A percentile compares a stretch with the other conserved stretches of the same genome.
These are phyloP conservation scores for Colistium nudipinnis DNA, from an alignment of 2,113 vertebrate genomes.

Conservation along the genomic window DNA sequence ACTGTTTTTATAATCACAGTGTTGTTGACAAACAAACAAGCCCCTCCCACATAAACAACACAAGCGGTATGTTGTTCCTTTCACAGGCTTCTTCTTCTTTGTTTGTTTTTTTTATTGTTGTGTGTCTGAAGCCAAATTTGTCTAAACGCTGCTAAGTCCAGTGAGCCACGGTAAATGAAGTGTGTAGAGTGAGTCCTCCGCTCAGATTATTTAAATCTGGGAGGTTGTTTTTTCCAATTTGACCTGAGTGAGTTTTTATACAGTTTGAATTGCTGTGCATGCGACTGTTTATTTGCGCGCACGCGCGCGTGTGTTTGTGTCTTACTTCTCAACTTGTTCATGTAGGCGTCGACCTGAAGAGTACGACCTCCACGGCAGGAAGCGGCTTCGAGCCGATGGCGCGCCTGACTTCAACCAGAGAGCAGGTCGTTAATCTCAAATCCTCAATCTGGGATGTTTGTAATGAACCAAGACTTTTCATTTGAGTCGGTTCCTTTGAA, in stretches of 20 bases:
- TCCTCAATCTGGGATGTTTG: neutral
- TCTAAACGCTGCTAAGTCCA: neutral
- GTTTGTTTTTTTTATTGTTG: conserved; percentile 28
- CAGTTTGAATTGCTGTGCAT: neutral
- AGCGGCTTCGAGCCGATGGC: conserved; percentile 96
- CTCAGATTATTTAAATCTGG: no score
- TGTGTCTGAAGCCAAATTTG: conserved; percentile 2
- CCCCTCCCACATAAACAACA: conserved; percentile 50
- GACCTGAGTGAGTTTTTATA: neutral
- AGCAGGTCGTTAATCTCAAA: conserved; percentile 84
- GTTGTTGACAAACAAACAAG: conserved; percentile 52
- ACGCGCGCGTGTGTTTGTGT: conserved; percentile 47
- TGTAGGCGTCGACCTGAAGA: conserved; percentile 98
- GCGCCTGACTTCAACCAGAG: conserved; percentile 95
- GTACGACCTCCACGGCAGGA: conserved; percentile 98
- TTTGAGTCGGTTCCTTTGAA: neutral
- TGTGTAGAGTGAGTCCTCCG: no score
- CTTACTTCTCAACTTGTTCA: conserved; percentile 87
- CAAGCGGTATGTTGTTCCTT: conserved; percentile 71
- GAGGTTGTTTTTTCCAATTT: no score
- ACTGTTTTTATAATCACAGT: conserved; percentile 55
- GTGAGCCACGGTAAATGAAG: neutral
- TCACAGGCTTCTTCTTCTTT: conserved; percentile 54
- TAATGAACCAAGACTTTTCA: neutral
- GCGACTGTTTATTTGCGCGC: neutral